phyloP scores from a whole-genome alignment of 2,797 vertebrate genomes.

The Moxostoma hubbsi region DNA sequence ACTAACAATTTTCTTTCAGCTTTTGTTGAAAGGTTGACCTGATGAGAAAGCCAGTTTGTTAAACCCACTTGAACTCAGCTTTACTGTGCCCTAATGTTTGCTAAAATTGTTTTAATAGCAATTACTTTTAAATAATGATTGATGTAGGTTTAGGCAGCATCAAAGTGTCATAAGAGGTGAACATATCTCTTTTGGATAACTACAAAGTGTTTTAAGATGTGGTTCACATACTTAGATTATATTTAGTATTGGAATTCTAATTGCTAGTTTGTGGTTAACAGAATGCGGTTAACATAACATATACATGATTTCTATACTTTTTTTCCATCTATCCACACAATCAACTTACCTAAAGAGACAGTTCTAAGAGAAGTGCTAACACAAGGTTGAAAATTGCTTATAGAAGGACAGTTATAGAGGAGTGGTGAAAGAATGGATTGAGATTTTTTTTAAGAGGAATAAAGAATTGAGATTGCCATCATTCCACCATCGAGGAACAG shows the following conservation, averaged over 20 bases:
- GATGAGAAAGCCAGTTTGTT: constrained; percentile 11
- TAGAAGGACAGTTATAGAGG: no score
- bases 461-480: no score
- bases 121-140: constrained; percentile 17
- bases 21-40: not conserved
- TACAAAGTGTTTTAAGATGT: constrained; percentile 22
- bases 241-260: constrained; percentile 18
- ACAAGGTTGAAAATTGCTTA: no score
- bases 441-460: no score
- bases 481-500: no score
- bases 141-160: constrained; percentile 5
- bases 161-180: constrained; percentile 4
- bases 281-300: constrained; percentile 16
- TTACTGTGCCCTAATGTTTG: constrained; percentile 5
- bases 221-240: constrained; percentile 29
- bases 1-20: not conserved
- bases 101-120: not conserved
- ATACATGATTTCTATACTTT: not conserved
- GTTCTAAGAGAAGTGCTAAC: no score
- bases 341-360: not conserved
- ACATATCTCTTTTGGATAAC: not conserved
- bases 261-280: constrained; percentile 27
- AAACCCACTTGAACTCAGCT: constrained; percentile 24
- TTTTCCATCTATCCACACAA: not conserved
- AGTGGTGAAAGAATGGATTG: no score